Evolutionary conservation across 2,888 invertebrate genomes (phyloP).

Genomic region (Yponomeuta malinellus): DNA sequence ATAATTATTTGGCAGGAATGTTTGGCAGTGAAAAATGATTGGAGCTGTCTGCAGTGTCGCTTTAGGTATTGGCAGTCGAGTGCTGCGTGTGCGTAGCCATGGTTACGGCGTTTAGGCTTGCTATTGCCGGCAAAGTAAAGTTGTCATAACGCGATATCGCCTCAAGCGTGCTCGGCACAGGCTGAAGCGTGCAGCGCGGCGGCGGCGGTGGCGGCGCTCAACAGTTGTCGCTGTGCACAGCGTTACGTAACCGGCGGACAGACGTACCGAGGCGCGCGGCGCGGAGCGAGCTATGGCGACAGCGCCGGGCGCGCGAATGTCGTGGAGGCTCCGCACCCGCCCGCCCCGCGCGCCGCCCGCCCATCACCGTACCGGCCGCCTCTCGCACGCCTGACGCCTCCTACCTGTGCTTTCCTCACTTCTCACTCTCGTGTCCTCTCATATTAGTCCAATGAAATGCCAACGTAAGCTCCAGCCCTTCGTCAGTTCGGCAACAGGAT

Average conservation of each 20-base stretch:
- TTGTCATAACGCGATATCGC: slow-evolving; percentile 48
- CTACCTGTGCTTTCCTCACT: slow-evolving; percentile 1
- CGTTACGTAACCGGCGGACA: slow-evolving; percentile 9
- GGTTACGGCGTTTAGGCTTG: slow-evolving; percentile 36
- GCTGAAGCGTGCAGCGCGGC: slow-evolving; percentile 52
- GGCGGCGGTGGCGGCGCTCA: slow-evolving; percentile 8
- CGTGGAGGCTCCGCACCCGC: slow-evolving; percentile 39
- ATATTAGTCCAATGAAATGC: not conserved
- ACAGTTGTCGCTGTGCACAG: not conserved
- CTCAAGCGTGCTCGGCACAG: slow-evolving; percentile 56
- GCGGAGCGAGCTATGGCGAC: slow-evolving; percentile 12
- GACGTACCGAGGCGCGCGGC: slow-evolving; percentile 11
- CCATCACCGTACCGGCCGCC: slow-evolving; percentile 26
- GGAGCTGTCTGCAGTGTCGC: slow-evolving; percentile 19
- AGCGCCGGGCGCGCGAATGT: slow-evolving; percentile 58
- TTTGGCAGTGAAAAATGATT: slow-evolving; percentile 39
- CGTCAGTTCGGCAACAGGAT: too few relatives aligned
- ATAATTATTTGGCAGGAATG: slow-evolving; percentile 32
- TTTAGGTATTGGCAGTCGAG: slow-evolving; percentile 44
- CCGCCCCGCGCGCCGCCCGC: slow-evolving; percentile 28
- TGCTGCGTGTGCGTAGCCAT: slow-evolving; percentile 39
- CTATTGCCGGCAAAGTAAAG: slow-evolving; percentile 30
- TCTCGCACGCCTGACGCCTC: slow-evolving; percentile 18
- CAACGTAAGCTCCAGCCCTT: too few relatives aligned
- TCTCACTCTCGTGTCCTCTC: not conserved